phyloP scores from a whole-genome alignment of 2,797 vertebrate genomes.

The Delichon dasypus region DNA sequence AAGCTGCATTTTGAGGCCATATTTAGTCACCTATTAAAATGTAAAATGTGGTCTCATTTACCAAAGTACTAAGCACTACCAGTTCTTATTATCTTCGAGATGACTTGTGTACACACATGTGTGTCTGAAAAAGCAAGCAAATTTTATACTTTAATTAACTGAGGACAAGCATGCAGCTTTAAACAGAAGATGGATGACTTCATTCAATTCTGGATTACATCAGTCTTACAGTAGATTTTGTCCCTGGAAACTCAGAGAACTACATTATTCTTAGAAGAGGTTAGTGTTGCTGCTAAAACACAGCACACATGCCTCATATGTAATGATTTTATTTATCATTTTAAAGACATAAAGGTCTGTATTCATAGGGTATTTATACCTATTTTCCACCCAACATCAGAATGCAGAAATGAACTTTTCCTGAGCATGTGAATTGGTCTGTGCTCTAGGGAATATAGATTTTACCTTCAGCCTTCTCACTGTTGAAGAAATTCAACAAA shows the following conservation, averaged over 20 bases:
- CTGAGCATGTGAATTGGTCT: not conserved
- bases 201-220: not conserved
- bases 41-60: constrained; percentile 14
- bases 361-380: not conserved
- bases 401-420: not conserved
- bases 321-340: not conserved
- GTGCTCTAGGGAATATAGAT: not conserved
- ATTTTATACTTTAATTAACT: not conserved
- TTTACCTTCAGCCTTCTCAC: not conserved
- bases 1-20: not conserved
- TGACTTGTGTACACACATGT: not conserved
- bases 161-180: not conserved
- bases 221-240: not conserved
- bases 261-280: not conserved
- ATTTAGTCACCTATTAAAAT: not conserved
- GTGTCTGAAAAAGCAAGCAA: not conserved
- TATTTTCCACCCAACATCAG: not conserved
- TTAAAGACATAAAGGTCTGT: not conserved
- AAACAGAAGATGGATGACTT: not conserved
- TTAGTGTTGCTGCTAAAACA: not conserved
- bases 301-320: not conserved
- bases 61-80: not conserved
- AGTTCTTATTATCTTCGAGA: not conserved
- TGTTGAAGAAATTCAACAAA: not conserved
- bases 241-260: not conserved